These are phyloP conservation scores for Monopis laevigella DNA, from an alignment of 2,888 invertebrate genomes.

Conservation along the genomic window DNA sequence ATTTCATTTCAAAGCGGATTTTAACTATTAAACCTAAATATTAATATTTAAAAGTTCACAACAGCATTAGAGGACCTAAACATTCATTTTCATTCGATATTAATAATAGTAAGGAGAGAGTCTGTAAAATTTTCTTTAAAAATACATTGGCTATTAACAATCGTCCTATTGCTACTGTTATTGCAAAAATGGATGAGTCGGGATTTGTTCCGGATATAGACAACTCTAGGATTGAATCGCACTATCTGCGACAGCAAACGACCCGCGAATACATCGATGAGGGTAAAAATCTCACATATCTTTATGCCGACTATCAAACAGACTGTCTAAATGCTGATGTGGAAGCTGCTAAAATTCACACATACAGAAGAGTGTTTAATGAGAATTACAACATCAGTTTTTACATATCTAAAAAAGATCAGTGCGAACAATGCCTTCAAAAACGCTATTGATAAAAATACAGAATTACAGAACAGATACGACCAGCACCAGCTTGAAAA, in stretches of 20 bases:
- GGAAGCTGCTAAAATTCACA: slow-evolving; percentile 10
- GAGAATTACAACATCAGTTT: slow-evolving; percentile 11
- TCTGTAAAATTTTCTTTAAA: neutral
- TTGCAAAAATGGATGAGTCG: slow-evolving; percentile 11
- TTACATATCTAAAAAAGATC: slow-evolving; percentile 13
- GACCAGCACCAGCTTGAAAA: too few relatives aligned
- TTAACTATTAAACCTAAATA: slow-evolving; percentile 3
- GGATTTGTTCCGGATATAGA: slow-evolving; percentile 1
- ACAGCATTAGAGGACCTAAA: neutral
- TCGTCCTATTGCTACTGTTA: slow-evolving; percentile 12
- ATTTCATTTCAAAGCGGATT: neutral
- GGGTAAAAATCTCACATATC: slow-evolving; percentile 12
- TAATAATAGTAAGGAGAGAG: neutral
- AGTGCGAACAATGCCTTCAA: slow-evolving; percentile 10
- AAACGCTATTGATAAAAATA: slow-evolving; percentile 11
- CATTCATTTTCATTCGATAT: slow-evolving; percentile 2
- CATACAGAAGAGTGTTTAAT: too few relatives aligned
- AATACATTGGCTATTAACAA: slow-evolving; percentile 4
- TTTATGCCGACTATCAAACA: neutral
- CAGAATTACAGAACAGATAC: too few relatives aligned
- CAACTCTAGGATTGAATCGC: too few relatives aligned
- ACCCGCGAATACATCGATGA: too few relatives aligned
- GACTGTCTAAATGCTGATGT: slow-evolving; percentile 4
- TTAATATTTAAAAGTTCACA: neutral
- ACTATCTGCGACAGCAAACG: too few relatives aligned